phyloP scores from a whole-genome alignment of 1,140 invertebrate genomes.

The Rhopalosiphum padi region DNA sequence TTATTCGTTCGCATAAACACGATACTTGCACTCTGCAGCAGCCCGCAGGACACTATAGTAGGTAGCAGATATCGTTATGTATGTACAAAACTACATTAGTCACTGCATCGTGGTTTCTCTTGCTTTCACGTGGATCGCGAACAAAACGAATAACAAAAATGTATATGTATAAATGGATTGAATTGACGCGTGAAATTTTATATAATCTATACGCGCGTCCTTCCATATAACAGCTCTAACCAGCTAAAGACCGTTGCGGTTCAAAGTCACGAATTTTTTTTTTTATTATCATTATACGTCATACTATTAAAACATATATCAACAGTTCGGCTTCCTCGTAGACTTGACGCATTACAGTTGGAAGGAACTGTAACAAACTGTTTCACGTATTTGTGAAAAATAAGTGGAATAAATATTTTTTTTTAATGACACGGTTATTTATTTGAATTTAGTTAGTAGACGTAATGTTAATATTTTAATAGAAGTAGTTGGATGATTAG shows the following conservation, averaged over 20 bases:
- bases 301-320: not conserved
- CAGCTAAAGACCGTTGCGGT: not conserved
- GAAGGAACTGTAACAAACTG: not conserved
- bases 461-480: not conserved
- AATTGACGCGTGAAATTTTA: not conserved
- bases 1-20: not conserved
- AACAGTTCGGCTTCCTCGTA: not conserved
- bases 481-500: not conserved
- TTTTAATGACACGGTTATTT: not conserved
- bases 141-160: conserved; percentile 19
- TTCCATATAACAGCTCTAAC: not conserved
- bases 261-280: conserved; percentile 2
- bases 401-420: not conserved
- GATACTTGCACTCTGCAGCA: not conserved
- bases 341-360: not conserved
- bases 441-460: not conserved
- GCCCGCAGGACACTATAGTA: not conserved
- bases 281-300: not conserved
- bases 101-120: not conserved
- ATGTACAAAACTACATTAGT: not conserved
- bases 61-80: not conserved
- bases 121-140: conserved; percentile 29
- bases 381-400: not conserved
- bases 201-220: not conserved
- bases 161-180: not conserved